Percentiles rank a stretch among this genome's conserved stretches.
Evolutionary conservation across 1,140 invertebrate genomes (phyloP).

Genomic region (Nylanderia fulva): DNA sequence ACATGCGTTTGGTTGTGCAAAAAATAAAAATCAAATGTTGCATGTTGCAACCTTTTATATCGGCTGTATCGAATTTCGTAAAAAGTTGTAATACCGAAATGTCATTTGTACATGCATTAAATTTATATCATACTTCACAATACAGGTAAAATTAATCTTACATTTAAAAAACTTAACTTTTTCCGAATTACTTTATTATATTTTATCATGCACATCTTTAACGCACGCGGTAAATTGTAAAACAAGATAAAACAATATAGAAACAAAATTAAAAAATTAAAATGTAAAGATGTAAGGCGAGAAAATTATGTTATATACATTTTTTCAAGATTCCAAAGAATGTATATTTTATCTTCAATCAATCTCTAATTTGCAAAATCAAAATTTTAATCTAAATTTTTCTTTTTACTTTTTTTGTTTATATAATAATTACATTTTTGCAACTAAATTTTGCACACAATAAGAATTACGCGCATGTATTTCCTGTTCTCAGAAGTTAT

Average conservation of each 20-base stretch:
- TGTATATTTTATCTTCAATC: neutral
- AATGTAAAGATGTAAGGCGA: neutral
- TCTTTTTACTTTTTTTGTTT: neutral
- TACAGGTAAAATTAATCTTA: slow-evolving; percentile 3
- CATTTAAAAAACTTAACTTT: neutral
- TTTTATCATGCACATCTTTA: neutral
- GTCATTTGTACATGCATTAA: neutral
- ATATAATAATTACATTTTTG: neutral
- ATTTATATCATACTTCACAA: too few relatives aligned
- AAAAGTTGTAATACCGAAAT: slow-evolving; percentile 1
- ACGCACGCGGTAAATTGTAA: neutral
- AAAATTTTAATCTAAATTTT: slow-evolving; percentile 14
- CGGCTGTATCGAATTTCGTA: neutral
- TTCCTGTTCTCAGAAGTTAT: neutral
- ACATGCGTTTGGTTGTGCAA: slow-evolving; percentile 16
- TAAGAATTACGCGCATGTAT: neutral
- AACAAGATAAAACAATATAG: neutral
- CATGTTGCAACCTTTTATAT: slow-evolving; percentile 13
- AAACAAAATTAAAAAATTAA: neutral
- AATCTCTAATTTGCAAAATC: neutral
- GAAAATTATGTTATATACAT: neutral
- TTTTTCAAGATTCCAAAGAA: neutral
- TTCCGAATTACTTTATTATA: neutral
- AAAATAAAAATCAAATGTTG: slow-evolving; percentile 46
- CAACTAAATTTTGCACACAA: neutral